Conservation (phyloP, 1,140 invertebrate species). For the Papilio dardanus region DNA sequence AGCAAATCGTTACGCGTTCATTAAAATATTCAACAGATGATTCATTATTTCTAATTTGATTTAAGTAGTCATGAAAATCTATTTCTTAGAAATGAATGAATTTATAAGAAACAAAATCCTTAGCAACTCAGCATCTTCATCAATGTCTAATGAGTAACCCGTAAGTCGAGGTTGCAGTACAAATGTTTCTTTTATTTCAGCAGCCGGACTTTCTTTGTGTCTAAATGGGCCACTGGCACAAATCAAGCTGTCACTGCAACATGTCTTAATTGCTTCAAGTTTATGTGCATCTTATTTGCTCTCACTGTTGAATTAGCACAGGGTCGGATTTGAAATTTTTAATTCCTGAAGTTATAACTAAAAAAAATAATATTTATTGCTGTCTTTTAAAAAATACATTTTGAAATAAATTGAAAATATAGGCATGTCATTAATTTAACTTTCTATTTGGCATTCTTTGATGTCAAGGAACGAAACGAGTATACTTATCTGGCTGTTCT, state of each 20-base stretch:
- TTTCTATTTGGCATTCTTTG: too few species aligned
- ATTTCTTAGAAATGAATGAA: not conserved
- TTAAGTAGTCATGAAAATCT: not conserved
- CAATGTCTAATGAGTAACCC: conserved; percentile 20
- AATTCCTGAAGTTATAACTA: not conserved
- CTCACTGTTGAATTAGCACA: conserved; percentile 1
- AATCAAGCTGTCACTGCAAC: conserved; percentile 33
- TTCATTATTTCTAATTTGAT: not conserved
- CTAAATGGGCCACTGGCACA: conserved; percentile 35
- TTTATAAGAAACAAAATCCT: not conserved
- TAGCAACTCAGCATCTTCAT: not conserved
- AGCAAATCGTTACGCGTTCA: too few species aligned
- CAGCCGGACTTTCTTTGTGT: conserved; percentile 25
- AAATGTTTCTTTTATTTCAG: conserved; percentile 13
- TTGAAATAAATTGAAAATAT: too few species aligned
- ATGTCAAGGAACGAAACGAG: too few species aligned
- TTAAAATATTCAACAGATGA: not conserved
- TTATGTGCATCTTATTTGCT: conserved; percentile 21
- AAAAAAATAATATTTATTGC: too few species aligned
- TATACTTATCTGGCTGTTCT: too few species aligned
- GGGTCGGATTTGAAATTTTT: conserved; percentile 16
- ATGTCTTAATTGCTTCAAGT: conserved; percentile 31
- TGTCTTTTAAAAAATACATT: too few species aligned
- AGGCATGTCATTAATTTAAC: too few species aligned
- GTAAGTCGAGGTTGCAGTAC: not conserved